Evolutionary conservation across 2,113 vertebrate genomes (phyloP).

Genomic region (Candoia aspera): DNA sequence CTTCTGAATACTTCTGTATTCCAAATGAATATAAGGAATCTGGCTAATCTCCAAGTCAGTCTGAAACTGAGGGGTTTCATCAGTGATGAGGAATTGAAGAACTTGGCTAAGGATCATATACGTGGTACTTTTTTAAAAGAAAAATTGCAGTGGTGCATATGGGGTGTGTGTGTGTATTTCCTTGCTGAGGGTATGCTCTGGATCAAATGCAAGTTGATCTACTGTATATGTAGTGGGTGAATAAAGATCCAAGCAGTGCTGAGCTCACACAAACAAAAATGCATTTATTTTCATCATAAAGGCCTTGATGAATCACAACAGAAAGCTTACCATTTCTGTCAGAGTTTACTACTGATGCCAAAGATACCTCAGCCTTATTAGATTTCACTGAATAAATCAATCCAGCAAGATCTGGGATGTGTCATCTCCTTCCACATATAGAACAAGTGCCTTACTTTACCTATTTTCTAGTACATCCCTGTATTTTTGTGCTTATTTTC

Average conservation of each 20-base stretch:
- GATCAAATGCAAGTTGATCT: background rate
- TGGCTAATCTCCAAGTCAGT: background rate
- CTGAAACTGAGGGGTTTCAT: background rate
- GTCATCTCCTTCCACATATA: background rate
- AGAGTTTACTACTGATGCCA: background rate
- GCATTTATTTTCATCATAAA: background rate
- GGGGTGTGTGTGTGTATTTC: too few species aligned
- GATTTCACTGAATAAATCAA: background rate
- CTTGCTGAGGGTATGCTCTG: background rate
- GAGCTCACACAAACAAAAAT: background rate
- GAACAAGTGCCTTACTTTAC: background rate
- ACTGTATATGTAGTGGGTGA: background rate
- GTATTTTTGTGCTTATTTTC: background rate
- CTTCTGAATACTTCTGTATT: background rate
- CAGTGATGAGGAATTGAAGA: background rate
- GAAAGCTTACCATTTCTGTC: too few species aligned
- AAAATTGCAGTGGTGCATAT: background rate
- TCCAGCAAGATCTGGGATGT: background rate
- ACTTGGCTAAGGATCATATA: background rate
- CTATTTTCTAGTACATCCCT: background rate
- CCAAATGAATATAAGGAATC: background rate
- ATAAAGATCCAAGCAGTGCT: background rate
- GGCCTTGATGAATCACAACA: too few species aligned
- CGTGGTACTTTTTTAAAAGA: background rate
- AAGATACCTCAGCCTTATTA: conserved; percentile 10